Base-by-base conservation (phyloP, 2,888 invertebrate genomes). In the Trissonchulus latispiculum region DNA sequence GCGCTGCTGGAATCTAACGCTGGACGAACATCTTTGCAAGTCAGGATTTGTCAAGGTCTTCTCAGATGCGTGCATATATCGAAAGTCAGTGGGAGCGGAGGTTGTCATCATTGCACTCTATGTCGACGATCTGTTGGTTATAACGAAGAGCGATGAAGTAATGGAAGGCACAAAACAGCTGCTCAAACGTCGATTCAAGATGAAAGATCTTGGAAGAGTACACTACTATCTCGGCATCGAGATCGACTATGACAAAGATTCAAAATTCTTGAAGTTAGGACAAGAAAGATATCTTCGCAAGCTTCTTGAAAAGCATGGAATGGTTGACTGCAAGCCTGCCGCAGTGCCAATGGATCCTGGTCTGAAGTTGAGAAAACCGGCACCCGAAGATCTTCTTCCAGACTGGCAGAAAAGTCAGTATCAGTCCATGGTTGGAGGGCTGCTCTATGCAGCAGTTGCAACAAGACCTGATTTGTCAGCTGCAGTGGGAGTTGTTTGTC, bases 1-100 rank as follows among this genome's bases (percentile, higher is more conserved):
- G 1, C 37, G 78, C 15, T 72, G 73, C 59, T 78, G 79, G 79
- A 78, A 80, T 61, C 29, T 2, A 23, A 61, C 59, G n/a, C 36
- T 78, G 8, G 66, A 72, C 64, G 35, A 74, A 0, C 68, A 68
- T n/a, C 67, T 78, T 28, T 28, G 31, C 29, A 37, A 48, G 2
- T 15, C 74, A 59, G 77, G 77, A 59, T 59, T 59, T n/a, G 32
- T 2, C 18, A 62, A 48, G 23, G 23, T 48, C 23, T 48, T 8
- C 48, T 48, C 48, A 8, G 48, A 48, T 48, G 8, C 48, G 48
- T 48, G 48, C 48, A 48, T 48, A 15, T 48, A 48, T 23, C 48
- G 23, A 8, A 48, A 48, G 23, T 15, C 8, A 23, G 8, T 15
- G 23, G 48, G 8, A 48, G 23, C 8, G 8, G 23, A 48, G 8